A percentile compares a stretch with the other conserved stretches of the same genome.
phyloP scores from a whole-genome alignment of 2,888 invertebrate genomes.

The Eupithecia vulgata region DNA sequence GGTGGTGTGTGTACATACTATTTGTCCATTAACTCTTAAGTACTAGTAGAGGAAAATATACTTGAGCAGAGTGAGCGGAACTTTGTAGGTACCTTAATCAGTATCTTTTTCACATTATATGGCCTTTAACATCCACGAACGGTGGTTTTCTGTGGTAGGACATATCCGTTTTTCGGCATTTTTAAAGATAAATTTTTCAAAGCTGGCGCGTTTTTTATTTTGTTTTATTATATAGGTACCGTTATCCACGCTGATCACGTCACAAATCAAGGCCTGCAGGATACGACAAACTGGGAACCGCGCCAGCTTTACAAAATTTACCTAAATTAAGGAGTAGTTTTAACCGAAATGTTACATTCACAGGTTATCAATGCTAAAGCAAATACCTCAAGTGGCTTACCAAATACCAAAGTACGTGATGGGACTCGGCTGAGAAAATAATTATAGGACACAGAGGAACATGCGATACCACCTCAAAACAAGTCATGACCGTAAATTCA shows the following conservation, averaged over 20 bases:
- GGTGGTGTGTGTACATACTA: background rate
- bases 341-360: conserved; percentile 57
- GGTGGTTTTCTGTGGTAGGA: background rate
- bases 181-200: too few species aligned
- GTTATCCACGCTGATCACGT: too few species aligned
- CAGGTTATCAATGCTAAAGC: conserved; percentile 94
- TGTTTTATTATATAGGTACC: too few species aligned
- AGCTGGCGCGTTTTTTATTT: too few species aligned
- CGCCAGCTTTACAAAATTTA: too few species aligned
- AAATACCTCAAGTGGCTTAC: conserved; percentile 92
- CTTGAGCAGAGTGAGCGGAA: background rate
- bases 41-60: background rate
- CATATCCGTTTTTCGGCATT: background rate
- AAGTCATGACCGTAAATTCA: conserved; percentile 46
- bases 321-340: background rate
- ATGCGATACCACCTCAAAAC: conserved; percentile 55
- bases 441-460: conserved; percentile 41
- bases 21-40: background rate
- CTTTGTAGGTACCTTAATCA: background rate
- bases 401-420: conserved; percentile 94
- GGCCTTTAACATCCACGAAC: background rate
- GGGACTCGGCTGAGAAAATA: conserved; percentile 87
- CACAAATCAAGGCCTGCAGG: too few species aligned
- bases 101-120: background rate
- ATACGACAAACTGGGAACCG: too few species aligned